Conservation (phyloP, 2,888 invertebrate species). For the Ormyrus pomaceus region DNA sequence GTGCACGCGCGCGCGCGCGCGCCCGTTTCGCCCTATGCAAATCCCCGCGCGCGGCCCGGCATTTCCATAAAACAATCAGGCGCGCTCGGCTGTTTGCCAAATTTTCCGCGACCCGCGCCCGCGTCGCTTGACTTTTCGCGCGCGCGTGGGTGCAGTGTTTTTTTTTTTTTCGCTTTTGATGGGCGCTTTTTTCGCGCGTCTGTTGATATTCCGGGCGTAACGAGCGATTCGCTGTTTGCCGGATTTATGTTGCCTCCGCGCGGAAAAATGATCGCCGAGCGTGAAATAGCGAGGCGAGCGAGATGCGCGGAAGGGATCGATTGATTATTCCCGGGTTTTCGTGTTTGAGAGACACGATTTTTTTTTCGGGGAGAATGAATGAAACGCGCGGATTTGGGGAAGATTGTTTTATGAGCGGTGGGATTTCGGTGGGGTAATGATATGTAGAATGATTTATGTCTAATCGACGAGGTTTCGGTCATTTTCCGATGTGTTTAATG, state of each 20-base stretch:
- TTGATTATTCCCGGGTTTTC: background rate
- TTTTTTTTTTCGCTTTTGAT: background rate
- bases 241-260: background rate
- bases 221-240: background rate
- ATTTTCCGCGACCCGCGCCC: background rate
- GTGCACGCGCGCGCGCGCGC: no score
- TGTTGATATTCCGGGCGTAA: background rate
- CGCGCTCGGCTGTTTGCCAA: background rate
- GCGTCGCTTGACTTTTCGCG: background rate
- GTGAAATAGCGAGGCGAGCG: background rate
- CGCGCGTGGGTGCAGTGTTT: background rate
- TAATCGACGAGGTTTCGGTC: no score
- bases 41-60: background rate
- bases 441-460: no score
- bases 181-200: no score
- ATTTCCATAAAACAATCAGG: slow-evolving; percentile 48
- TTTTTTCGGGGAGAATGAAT: no score
- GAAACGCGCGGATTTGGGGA: no score
- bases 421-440: no score
- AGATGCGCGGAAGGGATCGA: slow-evolving; percentile 5
- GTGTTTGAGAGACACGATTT: background rate
- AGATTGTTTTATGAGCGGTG: no score
- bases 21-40: slow-evolving; percentile 28
- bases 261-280: background rate
- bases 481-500: no score